Evolutionary conservation across 1,140 invertebrate species (phyloP).

Genomic region (Centruroides vittatus): DNA sequence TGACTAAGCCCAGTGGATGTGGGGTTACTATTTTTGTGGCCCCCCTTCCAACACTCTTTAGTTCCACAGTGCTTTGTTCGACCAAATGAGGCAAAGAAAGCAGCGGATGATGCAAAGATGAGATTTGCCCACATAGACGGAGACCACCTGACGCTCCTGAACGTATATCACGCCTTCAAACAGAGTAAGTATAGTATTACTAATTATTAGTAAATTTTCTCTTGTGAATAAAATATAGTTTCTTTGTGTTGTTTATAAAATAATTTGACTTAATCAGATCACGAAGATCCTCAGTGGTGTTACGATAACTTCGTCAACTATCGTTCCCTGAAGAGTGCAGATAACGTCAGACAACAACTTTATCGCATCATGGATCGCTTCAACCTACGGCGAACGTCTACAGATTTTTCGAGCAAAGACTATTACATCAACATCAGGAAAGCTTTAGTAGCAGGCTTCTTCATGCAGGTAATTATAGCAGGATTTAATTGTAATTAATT

Average conservation of each 20-base stretch:
- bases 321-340: constrained; percentile 85
- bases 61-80: constrained; percentile 99
- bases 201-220: background rate
- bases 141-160: constrained; percentile 87
- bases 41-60: constrained; percentile 30
- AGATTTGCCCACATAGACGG: constrained; percentile 99
- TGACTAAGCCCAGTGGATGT: constrained; percentile 19
- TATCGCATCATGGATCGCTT: constrained; percentile 85
- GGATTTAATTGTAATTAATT: background rate
- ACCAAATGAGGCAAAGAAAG: constrained; percentile 97
- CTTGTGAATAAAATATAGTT: background rate
- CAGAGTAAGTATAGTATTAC: constrained; percentile 65
- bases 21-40: constrained; percentile 15
- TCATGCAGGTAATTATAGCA: constrained; percentile 76
- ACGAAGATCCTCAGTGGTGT: constrained; percentile 94
- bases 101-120: constrained; percentile 98
- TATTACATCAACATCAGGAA: constrained; percentile 99
- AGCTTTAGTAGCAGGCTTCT: constrained; percentile 93
- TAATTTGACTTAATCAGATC: constrained; percentile 27
- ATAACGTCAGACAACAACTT: constrained; percentile 68
- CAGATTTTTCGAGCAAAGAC: constrained; percentile 97
- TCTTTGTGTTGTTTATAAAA: background rate
- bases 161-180: constrained; percentile 98
- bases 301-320: constrained; percentile 99
- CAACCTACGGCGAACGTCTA: constrained; percentile 79